Percentiles rank a stretch among this genome's conserved stretches.
phyloP scores from a whole-genome alignment of 2,113 vertebrate genomes.

The Psittacula cyanocephala region DNA sequence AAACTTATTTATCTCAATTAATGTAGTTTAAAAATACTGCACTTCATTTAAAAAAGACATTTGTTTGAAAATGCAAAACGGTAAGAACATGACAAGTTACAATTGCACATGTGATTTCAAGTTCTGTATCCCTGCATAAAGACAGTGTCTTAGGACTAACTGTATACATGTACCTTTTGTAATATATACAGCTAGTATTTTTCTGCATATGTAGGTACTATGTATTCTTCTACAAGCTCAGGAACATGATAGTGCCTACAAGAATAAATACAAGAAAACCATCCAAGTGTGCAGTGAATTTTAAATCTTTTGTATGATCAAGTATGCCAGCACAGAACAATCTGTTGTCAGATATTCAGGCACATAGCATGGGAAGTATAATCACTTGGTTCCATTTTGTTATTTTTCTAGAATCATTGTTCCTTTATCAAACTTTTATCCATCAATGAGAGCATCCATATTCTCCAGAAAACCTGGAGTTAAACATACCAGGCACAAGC shows the following conservation, averaged over 20 bases:
- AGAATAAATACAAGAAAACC: neutral
- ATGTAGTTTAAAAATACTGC: neutral
- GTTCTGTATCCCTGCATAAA: neutral
- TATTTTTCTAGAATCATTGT: neutral
- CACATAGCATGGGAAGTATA: neutral
- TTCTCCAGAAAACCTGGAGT: neutral
- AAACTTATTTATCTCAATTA: neutral
- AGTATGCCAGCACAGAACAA: neutral
- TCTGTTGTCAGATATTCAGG: neutral
- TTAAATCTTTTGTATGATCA: neutral
- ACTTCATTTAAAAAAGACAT: neutral
- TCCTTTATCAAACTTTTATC: neutral
- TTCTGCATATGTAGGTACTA: neutral
- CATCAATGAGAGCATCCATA: neutral
- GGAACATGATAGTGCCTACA: neutral
- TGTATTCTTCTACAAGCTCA: neutral
- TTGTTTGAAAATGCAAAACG: neutral
- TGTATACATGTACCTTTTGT: neutral
- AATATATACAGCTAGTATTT: neutral
- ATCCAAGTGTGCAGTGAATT: neutral
- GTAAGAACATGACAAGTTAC: neutral
- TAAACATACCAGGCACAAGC: rapidly evolving
- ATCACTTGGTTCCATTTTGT: neutral
- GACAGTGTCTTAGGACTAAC: neutral
- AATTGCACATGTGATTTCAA: neutral